Conservation (phyloP, 2,797 vertebrate genomes). For the Rhinophrynus dorsalis region DNA sequence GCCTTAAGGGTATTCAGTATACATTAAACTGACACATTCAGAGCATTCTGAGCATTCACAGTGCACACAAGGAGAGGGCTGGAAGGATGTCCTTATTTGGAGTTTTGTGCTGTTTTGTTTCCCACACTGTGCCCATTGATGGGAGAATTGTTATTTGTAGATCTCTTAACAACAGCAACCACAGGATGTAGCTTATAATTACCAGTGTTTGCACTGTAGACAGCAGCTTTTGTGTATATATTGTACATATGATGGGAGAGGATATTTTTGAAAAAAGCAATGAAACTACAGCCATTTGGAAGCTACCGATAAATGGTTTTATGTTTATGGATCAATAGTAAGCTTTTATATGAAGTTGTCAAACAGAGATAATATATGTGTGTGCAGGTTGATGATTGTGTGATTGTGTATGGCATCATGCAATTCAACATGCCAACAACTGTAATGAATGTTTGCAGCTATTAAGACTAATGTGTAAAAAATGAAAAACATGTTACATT, state of each 20-base stretch:
- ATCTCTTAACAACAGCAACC: constrained; percentile 14
- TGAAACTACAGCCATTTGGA: constrained; percentile 10
- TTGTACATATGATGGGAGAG: neutral
- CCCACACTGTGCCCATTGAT: neutral
- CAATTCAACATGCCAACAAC: constrained; percentile 18
- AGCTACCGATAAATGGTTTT: constrained; percentile 29
- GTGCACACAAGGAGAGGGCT: too few relatives aligned
- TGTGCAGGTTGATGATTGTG: constrained; percentile 21
- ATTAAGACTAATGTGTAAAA: neutral
- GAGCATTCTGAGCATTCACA: too few relatives aligned
- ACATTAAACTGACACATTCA: too few relatives aligned
- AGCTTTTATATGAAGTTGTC: constrained; percentile 18
- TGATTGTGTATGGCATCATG: constrained; percentile 6
- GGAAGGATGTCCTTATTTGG: constrained; percentile 43
- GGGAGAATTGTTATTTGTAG: constrained; percentile 12
- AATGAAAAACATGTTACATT: too few relatives aligned
- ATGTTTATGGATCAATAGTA: neutral
- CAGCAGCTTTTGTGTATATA: constrained; percentile 8
- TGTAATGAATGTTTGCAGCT: constrained; percentile 31
- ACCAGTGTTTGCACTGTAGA: constrained; percentile 6
- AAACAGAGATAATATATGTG: neutral
- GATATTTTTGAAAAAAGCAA: constrained; percentile 9
- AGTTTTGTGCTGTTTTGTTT: neutral
- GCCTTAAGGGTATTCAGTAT: too few relatives aligned
- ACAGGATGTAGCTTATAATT: constrained; percentile 22